These are phyloP conservation scores for Anarsia innoxiella DNA, from an alignment of 2,888 invertebrate genomes.

Conservation along the genomic window DNA sequence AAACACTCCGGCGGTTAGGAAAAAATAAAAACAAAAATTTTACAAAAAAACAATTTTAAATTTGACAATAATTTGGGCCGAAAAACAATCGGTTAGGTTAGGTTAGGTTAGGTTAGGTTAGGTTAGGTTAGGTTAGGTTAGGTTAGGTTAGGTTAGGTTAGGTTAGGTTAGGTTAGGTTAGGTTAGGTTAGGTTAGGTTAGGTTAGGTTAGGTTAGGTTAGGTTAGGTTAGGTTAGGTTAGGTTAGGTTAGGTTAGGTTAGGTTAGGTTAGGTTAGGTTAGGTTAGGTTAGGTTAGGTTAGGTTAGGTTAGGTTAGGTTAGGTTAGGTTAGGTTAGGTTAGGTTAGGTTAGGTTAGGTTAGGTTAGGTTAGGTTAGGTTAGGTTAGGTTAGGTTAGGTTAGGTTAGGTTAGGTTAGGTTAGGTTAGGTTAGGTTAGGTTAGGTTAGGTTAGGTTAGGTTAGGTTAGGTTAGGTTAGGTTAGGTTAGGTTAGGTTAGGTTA, in stretches of 20 bases:
- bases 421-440: no score
- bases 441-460: no score
- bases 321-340: no score
- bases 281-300: conserved; percentile 18
- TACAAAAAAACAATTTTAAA: neutral
- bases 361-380: no score
- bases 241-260: conserved; percentile 16
- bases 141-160: conserved; percentile 12
- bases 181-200: conserved; percentile 11
- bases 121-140: conserved; percentile 13
- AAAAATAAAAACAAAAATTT: neutral
- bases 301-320: conserved; percentile 16
- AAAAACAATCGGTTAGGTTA: conserved; percentile 10
- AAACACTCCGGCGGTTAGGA: neutral
- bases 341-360: no score
- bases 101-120: conserved; percentile 9
- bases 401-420: no score
- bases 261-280: conserved; percentile 18
- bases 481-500: no score
- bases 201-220: conserved; percentile 11
- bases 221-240: conserved; percentile 12
- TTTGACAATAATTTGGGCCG: neutral
- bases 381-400: no score
- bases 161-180: conserved; percentile 11
- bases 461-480: no score